Evolutionary conservation across 2,888 invertebrate genomes (phyloP).

Genomic region (Chymomyza fuscimana): DNA sequence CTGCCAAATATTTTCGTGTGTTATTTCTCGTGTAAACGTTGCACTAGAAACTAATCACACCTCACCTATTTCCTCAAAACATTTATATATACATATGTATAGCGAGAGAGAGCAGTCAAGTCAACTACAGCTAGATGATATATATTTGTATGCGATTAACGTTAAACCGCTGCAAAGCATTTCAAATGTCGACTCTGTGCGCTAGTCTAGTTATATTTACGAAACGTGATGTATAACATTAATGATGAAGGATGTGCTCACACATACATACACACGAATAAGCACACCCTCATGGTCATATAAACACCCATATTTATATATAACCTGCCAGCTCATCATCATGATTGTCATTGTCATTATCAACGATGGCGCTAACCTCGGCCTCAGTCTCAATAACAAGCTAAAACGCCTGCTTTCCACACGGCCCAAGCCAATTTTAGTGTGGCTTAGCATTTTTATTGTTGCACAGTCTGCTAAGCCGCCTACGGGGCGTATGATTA

Average conservation of each 20-base stretch:
- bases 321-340: constrained; percentile 10
- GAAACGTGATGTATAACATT: constrained; percentile 54
- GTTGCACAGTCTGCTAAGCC: constrained; percentile 43
- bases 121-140: constrained; percentile 6
- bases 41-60: too few species aligned
- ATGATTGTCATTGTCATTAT: constrained; percentile 37
- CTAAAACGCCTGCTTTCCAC: neutral
- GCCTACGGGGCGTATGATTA: constrained; percentile 64
- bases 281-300: neutral
- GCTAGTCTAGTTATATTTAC: constrained; percentile 18
- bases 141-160: constrained; percentile 69
- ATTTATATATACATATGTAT: neutral
- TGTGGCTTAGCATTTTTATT: constrained; percentile 64
- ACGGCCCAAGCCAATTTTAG: constrained; percentile 58
- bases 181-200: constrained; percentile 5
- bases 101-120: neutral
- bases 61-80: too few species aligned
- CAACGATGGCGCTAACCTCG: constrained; percentile 7
- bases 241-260: constrained; percentile 45
- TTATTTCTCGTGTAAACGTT: too few species aligned
- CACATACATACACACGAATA: neutral
- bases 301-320: neutral
- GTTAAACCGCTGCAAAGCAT: constrained; percentile 51
- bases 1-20: too few species aligned
- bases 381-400: neutral